Conservation (phyloP, 2,797 vertebrate species). For the Enteromius paludinosus region DNA sequence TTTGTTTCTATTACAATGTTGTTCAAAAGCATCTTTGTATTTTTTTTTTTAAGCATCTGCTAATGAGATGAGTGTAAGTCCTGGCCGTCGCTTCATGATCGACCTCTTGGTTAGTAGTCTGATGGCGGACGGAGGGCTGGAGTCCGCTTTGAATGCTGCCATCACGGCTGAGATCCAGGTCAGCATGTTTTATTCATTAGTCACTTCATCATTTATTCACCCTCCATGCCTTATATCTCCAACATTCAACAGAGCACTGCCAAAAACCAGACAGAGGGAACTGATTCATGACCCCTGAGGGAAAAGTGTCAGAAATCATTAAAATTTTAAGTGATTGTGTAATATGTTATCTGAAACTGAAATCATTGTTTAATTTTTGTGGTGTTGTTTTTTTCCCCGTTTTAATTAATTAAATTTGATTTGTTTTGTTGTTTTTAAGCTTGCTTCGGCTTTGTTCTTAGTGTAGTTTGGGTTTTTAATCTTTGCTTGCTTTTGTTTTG, state of each 20-base stretch:
- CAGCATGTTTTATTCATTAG: constrained; percentile 47
- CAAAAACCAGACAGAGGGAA: constrained; percentile 17
- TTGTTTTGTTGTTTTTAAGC: not conserved
- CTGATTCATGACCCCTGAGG: not conserved
- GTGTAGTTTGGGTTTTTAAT: not conserved
- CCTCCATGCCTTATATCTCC: not conserved
- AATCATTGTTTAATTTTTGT: not conserved
- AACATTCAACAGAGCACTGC: constrained; percentile 7
- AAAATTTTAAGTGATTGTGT: not conserved
- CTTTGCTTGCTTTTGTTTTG: not conserved
- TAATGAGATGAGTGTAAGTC: constrained; percentile 93
- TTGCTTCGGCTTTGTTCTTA: not conserved
- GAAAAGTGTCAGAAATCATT: constrained; percentile 1
- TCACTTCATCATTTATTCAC: constrained; percentile 37
- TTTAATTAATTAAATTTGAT: too few species aligned
- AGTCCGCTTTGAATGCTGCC: constrained; percentile 94
- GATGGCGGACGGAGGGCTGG: constrained; percentile 97
- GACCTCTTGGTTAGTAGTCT: constrained; percentile 97
- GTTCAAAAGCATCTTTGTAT: constrained; percentile 30
- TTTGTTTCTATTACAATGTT: not conserved
- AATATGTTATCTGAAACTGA: not conserved
- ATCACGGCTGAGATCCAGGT: constrained; percentile 99
- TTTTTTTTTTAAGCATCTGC: constrained; percentile 83
- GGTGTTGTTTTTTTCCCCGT: not conserved
- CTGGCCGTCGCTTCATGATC: constrained; percentile 98